phyloP scores from a whole-genome alignment of 2,113 vertebrate genomes.

The Anarhynchus alexandrinus region DNA sequence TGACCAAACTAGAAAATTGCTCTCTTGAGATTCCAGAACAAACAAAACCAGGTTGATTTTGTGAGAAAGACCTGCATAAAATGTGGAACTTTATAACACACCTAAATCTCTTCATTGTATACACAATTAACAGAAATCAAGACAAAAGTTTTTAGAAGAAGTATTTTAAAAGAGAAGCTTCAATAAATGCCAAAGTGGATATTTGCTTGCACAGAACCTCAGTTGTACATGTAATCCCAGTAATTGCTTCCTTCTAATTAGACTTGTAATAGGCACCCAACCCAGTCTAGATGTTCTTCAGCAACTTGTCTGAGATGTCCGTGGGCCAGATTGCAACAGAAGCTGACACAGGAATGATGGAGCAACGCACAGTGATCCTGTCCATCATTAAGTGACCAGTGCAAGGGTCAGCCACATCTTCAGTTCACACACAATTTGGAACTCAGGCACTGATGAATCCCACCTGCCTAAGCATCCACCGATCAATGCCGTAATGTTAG shows the following conservation, averaged over 20 bases:
- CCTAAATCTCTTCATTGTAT: not conserved
- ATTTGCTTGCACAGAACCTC: conserved; percentile 3
- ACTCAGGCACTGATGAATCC: not conserved
- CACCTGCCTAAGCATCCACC: not conserved
- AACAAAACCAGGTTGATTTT: not conserved
- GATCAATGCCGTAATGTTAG: not conserved
- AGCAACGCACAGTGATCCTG: not conserved
- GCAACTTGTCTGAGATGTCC: conserved; percentile 22
- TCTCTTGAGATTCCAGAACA: not conserved
- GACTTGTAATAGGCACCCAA: conserved; percentile 40
- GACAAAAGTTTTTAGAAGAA: not conserved
- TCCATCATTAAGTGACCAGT: not conserved
- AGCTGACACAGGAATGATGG: not conserved
- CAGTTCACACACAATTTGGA: not conserved
- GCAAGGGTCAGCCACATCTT: not conserved
- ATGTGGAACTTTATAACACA: not conserved
- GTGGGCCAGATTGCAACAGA: conserved; percentile 21
- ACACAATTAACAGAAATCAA: not conserved
- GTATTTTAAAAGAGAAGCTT: not conserved
- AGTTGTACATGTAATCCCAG: not conserved
- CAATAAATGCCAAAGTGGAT: not conserved
- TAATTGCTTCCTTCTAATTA: conserved; percentile 60
- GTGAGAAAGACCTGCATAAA: not conserved
- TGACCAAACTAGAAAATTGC: not conserved
- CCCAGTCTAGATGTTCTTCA: conserved; percentile 47